These are phyloP conservation scores for Drosophila nigromelanica DNA, from an alignment of 1,140 invertebrate species.

Conservation along the genomic window DNA sequence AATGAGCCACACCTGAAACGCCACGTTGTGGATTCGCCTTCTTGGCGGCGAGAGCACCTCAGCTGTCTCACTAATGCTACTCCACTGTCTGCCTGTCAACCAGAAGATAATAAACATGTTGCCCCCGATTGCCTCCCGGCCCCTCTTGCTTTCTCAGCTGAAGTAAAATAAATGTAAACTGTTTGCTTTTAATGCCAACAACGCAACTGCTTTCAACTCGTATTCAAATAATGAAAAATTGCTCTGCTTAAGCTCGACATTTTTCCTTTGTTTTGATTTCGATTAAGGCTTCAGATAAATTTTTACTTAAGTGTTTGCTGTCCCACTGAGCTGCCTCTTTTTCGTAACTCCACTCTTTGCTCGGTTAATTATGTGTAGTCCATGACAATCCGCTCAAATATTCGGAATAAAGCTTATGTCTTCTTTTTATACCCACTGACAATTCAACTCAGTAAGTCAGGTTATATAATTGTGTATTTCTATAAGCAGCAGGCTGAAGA, in stretches of 20 bases:
- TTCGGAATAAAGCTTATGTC: no score
- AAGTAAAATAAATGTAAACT: conserved; percentile 75
- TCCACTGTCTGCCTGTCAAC: conserved; percentile 9
- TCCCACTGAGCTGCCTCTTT: conserved; percentile 3
- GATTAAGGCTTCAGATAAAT: conserved; percentile 16
- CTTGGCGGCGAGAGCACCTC: conserved; percentile 13
- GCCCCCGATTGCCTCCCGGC: conserved; percentile 5
- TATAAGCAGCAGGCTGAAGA: no score
- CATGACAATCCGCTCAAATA: no score
- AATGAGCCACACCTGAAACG: conserved; percentile 71
- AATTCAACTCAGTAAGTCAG: not conserved
- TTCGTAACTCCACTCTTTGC: conserved; percentile 19
- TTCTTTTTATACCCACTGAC: not conserved
- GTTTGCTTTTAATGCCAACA: conserved; percentile 69
- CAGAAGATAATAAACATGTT: conserved; percentile 65
- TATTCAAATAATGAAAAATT: conserved; percentile 66
- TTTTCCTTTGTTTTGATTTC: conserved; percentile 18
- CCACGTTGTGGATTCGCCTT: conserved; percentile 12
- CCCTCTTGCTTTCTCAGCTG: conserved; percentile 23
- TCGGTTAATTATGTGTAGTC: conserved; percentile 34
- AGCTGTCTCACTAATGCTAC: not conserved
- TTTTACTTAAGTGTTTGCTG: conserved; percentile 25
- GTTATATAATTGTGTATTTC: not conserved
- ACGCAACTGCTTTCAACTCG: conserved; percentile 2
- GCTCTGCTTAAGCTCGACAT: conserved; percentile 41